phyloP scores from a whole-genome alignment of 2,888 invertebrate genomes.

The Tenthredo distinguenda region DNA sequence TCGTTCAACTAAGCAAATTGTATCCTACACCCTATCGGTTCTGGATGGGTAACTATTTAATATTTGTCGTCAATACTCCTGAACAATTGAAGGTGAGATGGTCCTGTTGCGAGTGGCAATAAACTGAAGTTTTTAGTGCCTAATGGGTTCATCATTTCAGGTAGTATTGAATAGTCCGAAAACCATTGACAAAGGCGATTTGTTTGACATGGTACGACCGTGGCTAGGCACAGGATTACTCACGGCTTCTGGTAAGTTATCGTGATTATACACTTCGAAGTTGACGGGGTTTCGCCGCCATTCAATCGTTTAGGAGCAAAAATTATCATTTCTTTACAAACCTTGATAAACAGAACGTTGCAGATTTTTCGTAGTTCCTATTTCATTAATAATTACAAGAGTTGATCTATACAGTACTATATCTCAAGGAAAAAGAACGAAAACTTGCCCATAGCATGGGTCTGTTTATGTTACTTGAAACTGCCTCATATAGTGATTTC shows the following conservation, averaged over 20 bases:
- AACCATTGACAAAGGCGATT: conserved; percentile 64
- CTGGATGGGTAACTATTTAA: conserved; percentile 62
- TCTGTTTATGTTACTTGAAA: no score
- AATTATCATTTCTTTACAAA: no score
- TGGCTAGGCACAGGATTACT: conserved; percentile 67
- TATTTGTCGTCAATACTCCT: conserved; percentile 61
- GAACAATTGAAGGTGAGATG: conserved; percentile 64
- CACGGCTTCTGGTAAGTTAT: conserved; percentile 64
- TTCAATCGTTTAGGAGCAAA: no score
- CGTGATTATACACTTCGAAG: background rate
- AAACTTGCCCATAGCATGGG: no score
- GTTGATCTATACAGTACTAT: no score
- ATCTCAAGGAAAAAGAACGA: no score
- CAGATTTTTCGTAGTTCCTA: no score
- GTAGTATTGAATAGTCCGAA: conserved; percentile 63
- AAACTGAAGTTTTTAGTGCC: background rate
- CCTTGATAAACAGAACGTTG: no score
- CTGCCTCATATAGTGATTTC: no score
- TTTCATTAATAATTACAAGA: no score
- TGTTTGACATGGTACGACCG: conserved; percentile 62
- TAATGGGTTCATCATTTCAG: conserved; percentile 54
- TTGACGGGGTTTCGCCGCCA: background rate
- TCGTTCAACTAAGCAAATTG: conserved; percentile 56
- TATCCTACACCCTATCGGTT: conserved; percentile 64
- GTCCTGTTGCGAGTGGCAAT: background rate